These are phyloP conservation scores for Hippasteria phrygiana DNA, from an alignment of 53 echinoderm and acorn worm genomes.

Conservation along the genomic window DNA sequence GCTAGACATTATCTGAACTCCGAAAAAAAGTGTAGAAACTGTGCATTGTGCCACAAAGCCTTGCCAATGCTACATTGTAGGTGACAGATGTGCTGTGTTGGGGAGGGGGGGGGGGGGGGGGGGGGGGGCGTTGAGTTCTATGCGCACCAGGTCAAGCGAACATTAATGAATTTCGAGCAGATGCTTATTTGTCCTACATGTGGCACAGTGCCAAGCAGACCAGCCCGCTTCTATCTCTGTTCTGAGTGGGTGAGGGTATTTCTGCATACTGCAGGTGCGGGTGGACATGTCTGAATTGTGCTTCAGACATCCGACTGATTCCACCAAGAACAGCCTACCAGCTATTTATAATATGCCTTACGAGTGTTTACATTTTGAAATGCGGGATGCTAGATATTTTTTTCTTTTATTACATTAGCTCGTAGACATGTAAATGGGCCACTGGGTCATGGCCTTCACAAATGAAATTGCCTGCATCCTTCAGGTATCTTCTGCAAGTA, in stretches of 20 bases:
- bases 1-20: neutral
- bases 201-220: neutral
- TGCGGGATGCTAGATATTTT: neutral
- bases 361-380: neutral
- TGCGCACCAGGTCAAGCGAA: constrained; percentile 12
- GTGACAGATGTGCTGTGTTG: neutral
- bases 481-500: neutral
- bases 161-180: neutral
- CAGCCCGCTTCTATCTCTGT: neutral
- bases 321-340: neutral
- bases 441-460: neutral
- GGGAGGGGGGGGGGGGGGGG: too few relatives aligned
- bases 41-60: neutral
- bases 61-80: neutral
- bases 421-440: neutral
- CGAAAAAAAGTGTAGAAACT: neutral
- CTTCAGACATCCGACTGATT: neutral
- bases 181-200: neutral
- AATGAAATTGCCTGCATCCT: neutral
- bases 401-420: neutral
- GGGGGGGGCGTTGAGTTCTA: too few relatives aligned
- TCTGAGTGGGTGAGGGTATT: neutral
- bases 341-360: too few relatives aligned
- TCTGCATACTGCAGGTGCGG: neutral
- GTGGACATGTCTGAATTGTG: neutral